Evolutionary conservation across 2,888 invertebrate species (phyloP).

Genomic region (Hanleya hanleyi): DNA sequence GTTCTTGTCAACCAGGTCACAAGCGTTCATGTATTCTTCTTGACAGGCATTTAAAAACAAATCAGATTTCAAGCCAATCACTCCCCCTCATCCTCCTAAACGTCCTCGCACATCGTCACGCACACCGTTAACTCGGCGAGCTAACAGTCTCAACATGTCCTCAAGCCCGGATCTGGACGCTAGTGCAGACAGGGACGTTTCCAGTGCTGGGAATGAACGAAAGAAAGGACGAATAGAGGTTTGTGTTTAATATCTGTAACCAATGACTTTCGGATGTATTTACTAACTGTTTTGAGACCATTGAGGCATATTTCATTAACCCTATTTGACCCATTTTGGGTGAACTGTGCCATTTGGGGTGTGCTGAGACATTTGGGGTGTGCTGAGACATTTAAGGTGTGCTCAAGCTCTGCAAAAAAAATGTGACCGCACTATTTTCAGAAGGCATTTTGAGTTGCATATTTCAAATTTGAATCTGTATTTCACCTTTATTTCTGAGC

Average conservation of each 20-base stretch:
- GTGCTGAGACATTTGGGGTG: no score
- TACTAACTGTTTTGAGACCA: no score
- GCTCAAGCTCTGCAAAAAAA: no score
- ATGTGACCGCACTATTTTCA: no score
- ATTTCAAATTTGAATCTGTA: no score
- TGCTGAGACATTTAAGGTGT: no score
- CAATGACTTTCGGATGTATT: no score
- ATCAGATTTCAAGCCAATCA: conserved; percentile 48
- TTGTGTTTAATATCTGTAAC: conserved; percentile 7
- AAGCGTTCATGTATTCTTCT: not conserved
- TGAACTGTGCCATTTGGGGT: no score
- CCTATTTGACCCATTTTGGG: no score
- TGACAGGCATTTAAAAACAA: not conserved
- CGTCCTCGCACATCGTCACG: conserved; percentile 52
- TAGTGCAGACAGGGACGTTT: conserved; percentile 31
- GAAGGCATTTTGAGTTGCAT: no score
- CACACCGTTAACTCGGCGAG: conserved; percentile 45
- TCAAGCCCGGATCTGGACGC: not conserved
- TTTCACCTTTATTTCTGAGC: no score
- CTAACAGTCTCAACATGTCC: conserved; percentile 55
- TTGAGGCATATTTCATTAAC: no score
- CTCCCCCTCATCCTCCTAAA: conserved; percentile 64
- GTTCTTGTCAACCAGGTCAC: not conserved
- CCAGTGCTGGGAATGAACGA: conserved; percentile 51
- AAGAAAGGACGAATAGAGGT: conserved; percentile 58